Evolutionary conservation across 2,113 vertebrate genomes (phyloP).

Genomic region (Mesoclemmys tuberculata): DNA sequence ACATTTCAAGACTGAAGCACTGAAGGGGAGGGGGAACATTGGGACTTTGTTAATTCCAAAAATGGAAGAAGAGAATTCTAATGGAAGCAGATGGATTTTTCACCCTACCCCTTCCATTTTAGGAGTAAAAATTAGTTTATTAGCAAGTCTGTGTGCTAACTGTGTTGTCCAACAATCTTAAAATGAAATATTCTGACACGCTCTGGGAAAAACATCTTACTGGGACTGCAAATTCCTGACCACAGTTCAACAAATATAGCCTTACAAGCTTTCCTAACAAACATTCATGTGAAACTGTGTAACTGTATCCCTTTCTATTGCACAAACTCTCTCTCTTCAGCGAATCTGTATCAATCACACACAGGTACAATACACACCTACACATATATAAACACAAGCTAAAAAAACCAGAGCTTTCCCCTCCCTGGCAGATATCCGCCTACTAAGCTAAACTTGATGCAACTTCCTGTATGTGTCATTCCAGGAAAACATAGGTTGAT

Average conservation of each 20-base stretch:
- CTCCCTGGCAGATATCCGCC: neutral
- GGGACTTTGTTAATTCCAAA: conserved; percentile 29
- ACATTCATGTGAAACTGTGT: neutral
- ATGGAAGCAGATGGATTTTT: conserved; percentile 11
- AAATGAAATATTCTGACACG: conserved; percentile 27
- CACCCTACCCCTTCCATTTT: conserved; percentile 29
- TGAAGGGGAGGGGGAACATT: neutral
- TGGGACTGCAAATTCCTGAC: neutral
- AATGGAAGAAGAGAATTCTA: conserved; percentile 28
- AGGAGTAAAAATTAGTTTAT: conserved; percentile 27
- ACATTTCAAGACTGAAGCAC: neutral
- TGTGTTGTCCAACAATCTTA: neutral
- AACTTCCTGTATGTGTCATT: neutral
- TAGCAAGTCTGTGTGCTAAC: conserved; percentile 41
- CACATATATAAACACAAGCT: neutral
- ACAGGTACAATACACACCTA: neutral
- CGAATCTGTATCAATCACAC: neutral
- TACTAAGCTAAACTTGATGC: neutral
- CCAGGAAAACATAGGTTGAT: neutral
- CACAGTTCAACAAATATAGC: neutral
- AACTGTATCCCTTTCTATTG: neutral
- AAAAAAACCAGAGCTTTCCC: neutral
- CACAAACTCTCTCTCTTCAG: neutral
- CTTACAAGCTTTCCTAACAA: neutral
- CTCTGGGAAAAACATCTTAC: conserved; percentile 15